phyloP scores from a whole-genome alignment of 2,113 vertebrate genomes.

The Protobothrops mucrosquamatus region DNA sequence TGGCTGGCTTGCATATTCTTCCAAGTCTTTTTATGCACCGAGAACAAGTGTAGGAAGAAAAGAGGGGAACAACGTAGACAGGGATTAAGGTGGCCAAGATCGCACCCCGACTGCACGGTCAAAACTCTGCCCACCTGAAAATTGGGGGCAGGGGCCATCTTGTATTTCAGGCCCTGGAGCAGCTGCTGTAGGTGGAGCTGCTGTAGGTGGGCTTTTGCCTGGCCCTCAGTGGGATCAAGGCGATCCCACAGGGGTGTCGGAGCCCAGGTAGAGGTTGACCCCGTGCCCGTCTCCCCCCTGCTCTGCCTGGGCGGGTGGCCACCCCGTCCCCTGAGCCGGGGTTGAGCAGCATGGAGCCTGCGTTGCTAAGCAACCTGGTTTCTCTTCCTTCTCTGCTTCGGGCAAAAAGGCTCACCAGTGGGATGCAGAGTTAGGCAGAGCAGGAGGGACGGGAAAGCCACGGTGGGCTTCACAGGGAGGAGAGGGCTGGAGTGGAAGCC shows the following conservation, averaged over 20 bases:
- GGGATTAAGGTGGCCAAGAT: neutral
- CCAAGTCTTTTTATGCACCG: neutral
- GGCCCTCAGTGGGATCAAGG: neutral
- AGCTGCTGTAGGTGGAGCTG: neutral
- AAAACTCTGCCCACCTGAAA: neutral
- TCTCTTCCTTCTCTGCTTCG: neutral
- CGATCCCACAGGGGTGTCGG: neutral
- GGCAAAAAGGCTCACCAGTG: neutral
- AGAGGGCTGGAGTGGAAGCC: neutral
- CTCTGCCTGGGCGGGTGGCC: neutral
- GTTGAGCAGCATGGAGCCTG: neutral
- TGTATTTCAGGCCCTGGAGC: neutral
- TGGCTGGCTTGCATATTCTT: neutral
- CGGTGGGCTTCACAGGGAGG: neutral
- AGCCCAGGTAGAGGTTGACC: neutral
- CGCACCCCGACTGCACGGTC: neutral
- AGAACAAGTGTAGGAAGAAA: neutral
- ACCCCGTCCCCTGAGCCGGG: neutral
- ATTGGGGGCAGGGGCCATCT: neutral
- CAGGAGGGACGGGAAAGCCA: neutral
- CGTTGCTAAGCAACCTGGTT: neutral
- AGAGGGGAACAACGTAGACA: fast-evolving
- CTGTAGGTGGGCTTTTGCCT: neutral
- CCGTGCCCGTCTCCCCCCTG: neutral
- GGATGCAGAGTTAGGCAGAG: neutral